A percentile compares a stretch with the other conserved stretches of the same genome.
Evolutionary conservation across 2,113 vertebrate species (phyloP).

Genomic region (Bubo bubo): DNA sequence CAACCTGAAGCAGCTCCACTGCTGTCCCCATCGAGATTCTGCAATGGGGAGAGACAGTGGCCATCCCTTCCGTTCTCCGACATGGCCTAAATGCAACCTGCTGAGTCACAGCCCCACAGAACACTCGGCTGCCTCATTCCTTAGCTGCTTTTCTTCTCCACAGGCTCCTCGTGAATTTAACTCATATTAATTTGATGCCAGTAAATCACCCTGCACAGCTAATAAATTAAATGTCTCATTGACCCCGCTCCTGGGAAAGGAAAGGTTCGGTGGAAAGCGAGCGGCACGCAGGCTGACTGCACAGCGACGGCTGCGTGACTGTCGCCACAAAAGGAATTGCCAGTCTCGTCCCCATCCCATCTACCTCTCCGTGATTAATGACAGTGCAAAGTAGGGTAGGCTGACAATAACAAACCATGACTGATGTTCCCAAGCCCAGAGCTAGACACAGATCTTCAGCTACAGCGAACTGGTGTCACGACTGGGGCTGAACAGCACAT

Average conservation of each 20-base stretch:
- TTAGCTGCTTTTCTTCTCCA: neutral
- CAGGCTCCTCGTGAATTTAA: neutral
- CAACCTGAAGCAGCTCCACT: neutral
- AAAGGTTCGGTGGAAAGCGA: rapidly evolving
- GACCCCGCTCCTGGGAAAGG: neutral
- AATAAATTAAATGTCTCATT: neutral
- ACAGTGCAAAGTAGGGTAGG: neutral
- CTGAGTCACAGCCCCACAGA: neutral
- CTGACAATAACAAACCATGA: neutral
- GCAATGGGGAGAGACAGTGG: neutral
- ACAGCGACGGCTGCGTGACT: rapidly evolving
- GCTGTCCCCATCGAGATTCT: neutral
- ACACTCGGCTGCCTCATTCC: neutral
- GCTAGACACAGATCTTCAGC: rapidly evolving
- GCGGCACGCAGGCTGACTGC: neutral
- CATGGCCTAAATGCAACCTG: neutral
- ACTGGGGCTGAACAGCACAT: rapidly evolving
- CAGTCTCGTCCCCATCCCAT: neutral
- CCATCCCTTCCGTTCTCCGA: neutral
- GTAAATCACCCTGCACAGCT: neutral
- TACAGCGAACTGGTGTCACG: rapidly evolving
- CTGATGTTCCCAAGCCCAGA: neutral
- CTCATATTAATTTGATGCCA: neutral
- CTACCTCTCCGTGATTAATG: neutral
- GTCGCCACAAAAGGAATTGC: neutral